Conservation (phyloP, 2,888 invertebrate species). For the Leucania comma region DNA sequence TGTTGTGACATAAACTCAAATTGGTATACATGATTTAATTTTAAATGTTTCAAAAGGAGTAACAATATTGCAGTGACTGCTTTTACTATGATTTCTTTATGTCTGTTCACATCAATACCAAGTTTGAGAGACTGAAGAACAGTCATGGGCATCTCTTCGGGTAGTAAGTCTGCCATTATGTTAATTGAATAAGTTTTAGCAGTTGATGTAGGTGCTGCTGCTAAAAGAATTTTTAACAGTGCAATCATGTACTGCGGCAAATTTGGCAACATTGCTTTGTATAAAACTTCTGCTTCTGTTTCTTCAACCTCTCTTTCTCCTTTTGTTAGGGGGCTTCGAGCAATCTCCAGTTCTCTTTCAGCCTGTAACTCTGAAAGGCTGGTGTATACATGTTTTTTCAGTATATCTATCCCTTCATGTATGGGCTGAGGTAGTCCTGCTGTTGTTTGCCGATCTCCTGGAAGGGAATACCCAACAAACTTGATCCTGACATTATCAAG, state of each 20-base stretch:
- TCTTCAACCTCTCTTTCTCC: slow-evolving; percentile 94
- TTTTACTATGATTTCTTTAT: slow-evolving; percentile 99
- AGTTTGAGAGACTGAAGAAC: slow-evolving; percentile 98
- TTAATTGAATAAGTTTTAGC: slow-evolving; percentile 99
- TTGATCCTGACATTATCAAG: slow-evolving; percentile 97
- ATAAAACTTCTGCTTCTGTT: slow-evolving; percentile 97
- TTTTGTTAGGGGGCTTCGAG: slow-evolving; percentile 97
- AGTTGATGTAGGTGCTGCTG: slow-evolving; percentile 99
- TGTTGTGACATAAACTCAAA: slow-evolving; percentile 99
- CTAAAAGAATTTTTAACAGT: slow-evolving; percentile 98
- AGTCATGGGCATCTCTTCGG: slow-evolving; percentile 99
- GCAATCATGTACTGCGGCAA: slow-evolving; percentile 99
- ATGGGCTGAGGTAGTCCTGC: slow-evolving; percentile 99
- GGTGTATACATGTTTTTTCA: slow-evolving; percentile 98
- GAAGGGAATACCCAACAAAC: slow-evolving; percentile 98
- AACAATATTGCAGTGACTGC: slow-evolving; percentile 97
- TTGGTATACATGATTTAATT: slow-evolving; percentile 99
- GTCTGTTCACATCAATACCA: slow-evolving; percentile 99
- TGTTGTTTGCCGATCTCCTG: slow-evolving; percentile 96
- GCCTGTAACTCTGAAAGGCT: slow-evolving; percentile 98
- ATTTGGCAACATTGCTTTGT: slow-evolving; percentile 98
- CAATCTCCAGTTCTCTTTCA: slow-evolving; percentile 97
- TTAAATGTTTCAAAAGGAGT: slow-evolving; percentile 98
- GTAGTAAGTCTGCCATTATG: slow-evolving; percentile 99
- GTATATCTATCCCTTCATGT: slow-evolving; percentile 97